Evolutionary conservation across 1,140 invertebrate species (phyloP), one percentile per base, ranked within the genome.

Genomic region (Rhysida immarginata): DNA sequence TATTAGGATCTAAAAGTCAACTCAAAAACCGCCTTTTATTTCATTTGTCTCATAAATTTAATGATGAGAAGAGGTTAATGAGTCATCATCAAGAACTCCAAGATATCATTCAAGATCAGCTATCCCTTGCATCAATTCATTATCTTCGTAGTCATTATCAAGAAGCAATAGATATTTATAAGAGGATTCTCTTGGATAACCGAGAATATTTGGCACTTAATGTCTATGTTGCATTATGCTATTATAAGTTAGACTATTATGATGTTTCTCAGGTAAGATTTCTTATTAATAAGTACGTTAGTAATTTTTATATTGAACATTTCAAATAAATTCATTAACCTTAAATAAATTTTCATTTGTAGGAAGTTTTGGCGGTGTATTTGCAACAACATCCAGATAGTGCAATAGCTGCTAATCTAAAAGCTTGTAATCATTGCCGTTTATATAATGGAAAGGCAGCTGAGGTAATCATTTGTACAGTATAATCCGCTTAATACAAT

Each of bases 121-220:
- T 99, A 8, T 93, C 89, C 62, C 71, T 98, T 35, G 96, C 96
- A 2, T 90, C 94, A 0, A 91, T 99, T 63, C 92, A 99, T 69
- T 99, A 96, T 69, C 74, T 98, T 44, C 76, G 93, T 35, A 84
- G 85, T 35, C 93, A 98, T 69, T 98, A 96, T 70, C 93, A 98
- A 71, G 95, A 98, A 72, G 93, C 96, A 23, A 97, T 98, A 62
- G 95, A 99, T 71, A 92, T 98, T 61, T 99, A 99, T 67, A 99
- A 99, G 71, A 80, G 89, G 59, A 80, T 97, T 50, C 73, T 98
- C 16, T 68, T 94, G 1, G 89, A 94, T 61, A 93, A 96, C 72
- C 92, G 91, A 63, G 85, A 93, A 52, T 94, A 84, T 70, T 71
- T 95, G 61, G 95, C 95, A 5, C 70, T 99, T 45, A 96, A 97